Base-by-base conservation (phyloP, 53 echinoderm and acorn worm species). In the Luidia sarsii region DNA sequence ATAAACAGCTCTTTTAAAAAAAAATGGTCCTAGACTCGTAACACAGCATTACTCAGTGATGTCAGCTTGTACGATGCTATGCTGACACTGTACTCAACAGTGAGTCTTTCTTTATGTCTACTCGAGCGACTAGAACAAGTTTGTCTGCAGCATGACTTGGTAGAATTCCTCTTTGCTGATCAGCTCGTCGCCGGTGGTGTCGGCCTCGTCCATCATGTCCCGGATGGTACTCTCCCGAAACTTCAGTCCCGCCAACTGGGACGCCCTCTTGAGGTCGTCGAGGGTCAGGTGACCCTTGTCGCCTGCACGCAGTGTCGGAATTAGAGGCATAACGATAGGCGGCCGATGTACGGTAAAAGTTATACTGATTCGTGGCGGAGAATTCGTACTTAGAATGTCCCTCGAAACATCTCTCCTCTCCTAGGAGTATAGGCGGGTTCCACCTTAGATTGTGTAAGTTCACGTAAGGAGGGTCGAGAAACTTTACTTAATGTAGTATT, bases 131-230 rank as follows among this genome's bases (percentile, higher is more conserved):
- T 72, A 81, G 50, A 81, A 81, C 14, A 81, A 30, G 25, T 81
- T 81, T 4, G 81, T 81, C 23, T 81, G 64, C 37, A 81, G 66
- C 81, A 81, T 81, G 11, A 81, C 37, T 38, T 65, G 64, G 18
- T 66, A 65, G 66, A 81, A 81, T 21, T 81, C 81, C 3, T 81
- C 81, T 21, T 81, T 81, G 27, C 50, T 66, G 15, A 81, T 33
- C 15, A 81, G 65, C 7, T 65, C 65, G 22, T 81, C 81, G 4
- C 81, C 81, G 18, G 65, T 81, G 48, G 38, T 50, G 35, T 81
- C 81, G 1, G 81, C 81, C 24, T 81, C 81, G 36, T 81, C 53
- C 52, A 81, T 64, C 81, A 81, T 81, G 37, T 81, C 81, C 22
- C 66, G 15, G 21, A 81, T 81, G 49, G 50, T 65, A 24, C 33